Conservation (phyloP, 2,888 invertebrate species). For the Eupeodes luniger region DNA sequence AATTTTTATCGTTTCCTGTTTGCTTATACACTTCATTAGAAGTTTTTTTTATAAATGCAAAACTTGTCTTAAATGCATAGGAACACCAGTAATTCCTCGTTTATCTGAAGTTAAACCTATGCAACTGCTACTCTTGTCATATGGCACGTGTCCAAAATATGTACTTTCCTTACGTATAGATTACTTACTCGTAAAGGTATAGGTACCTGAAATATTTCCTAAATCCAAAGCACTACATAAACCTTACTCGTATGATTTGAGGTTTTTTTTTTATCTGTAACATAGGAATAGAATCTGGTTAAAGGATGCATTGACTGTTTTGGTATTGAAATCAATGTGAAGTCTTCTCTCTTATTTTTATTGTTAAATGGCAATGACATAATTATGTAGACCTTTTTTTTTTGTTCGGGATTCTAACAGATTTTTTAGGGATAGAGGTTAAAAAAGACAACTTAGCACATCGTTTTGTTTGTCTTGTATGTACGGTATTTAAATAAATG, state of each 20-base stretch:
- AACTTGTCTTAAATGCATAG: background rate
- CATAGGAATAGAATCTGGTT: background rate
- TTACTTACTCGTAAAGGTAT: background rate
- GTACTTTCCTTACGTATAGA: background rate
- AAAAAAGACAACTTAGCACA: no score
- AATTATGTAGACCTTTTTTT: background rate
- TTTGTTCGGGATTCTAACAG: no score
- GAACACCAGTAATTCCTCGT: background rate
- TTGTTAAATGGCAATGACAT: background rate
- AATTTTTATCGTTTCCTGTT: background rate
- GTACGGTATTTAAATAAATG: no score
- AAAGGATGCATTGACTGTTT: background rate
- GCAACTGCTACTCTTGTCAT: constrained; percentile 53
- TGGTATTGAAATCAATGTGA: background rate
- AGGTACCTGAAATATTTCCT: constrained; percentile 19
- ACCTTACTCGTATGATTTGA: background rate
- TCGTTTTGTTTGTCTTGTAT: no score
- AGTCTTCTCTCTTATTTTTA: background rate
- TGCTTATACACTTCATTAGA: background rate
- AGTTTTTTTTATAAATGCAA: background rate
- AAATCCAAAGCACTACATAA: background rate
- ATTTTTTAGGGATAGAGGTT: no score
- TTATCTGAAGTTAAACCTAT: background rate
- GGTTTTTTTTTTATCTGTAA: background rate
- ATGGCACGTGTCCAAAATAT: constrained; percentile 67